Conservation (phyloP, 2,888 invertebrate genomes). For the Sphaerolaimus hirsutus region DNA sequence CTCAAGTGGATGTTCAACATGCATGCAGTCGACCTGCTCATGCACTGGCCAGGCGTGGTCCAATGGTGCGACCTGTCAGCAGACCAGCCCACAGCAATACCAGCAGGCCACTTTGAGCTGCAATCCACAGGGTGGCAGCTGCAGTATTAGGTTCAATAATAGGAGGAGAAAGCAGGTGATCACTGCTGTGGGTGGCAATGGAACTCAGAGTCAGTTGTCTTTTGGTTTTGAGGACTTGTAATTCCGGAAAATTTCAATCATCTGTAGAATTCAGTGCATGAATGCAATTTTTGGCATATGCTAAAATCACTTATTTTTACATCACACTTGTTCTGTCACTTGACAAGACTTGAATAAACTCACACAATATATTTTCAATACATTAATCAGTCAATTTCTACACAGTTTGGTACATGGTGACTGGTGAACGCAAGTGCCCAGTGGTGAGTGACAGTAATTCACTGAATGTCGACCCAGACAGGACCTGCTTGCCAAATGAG, state of each 20-base stretch:
- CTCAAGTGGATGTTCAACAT: conserved; percentile 12
- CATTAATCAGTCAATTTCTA: neutral
- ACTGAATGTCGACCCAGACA: conserved; percentile 12
- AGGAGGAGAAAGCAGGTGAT: neutral
- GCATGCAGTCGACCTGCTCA: conserved; percentile 5
- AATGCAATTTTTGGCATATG: no score
- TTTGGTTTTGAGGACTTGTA: no score
- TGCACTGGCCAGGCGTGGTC: neutral
- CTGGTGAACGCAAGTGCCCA: conserved; percentile 12
- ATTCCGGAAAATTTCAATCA: no score
- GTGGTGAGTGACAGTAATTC: neutral
- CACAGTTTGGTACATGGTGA: conserved; percentile 21
- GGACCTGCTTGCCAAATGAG: conserved; percentile 20
- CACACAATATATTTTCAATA: no score
- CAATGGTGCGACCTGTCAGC: conserved; percentile 1
- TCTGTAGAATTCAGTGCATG: no score
- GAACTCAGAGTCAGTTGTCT: neutral
- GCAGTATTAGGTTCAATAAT: neutral
- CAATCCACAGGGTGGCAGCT: neutral
- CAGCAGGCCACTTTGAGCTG: neutral
- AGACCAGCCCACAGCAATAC: neutral
- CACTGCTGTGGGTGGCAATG: neutral
- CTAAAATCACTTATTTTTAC: no score
- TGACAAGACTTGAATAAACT: no score
- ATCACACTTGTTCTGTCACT: no score